phyloP scores from a whole-genome alignment of 2,797 vertebrate genomes.

The Mormyrops boulengeri region DNA sequence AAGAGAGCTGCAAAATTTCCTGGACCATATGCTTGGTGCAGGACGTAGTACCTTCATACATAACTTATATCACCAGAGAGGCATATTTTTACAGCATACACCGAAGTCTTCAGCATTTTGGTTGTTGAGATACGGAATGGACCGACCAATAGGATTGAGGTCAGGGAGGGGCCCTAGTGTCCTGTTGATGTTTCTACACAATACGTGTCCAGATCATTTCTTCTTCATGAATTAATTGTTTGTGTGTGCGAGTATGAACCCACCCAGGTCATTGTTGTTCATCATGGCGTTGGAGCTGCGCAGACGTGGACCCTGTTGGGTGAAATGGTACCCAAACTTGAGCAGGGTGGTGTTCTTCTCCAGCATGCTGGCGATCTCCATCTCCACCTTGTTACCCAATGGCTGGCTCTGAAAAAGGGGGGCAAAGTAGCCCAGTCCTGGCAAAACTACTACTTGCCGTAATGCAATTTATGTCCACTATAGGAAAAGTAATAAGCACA shows the following conservation, averaged over 20 bases:
- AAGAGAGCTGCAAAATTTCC: not conserved
- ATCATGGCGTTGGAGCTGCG: constrained; percentile 95
- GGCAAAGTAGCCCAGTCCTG: too few relatives aligned
- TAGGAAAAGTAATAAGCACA: not conserved
- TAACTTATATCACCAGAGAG: not conserved
- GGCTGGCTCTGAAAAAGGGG: constrained; percentile 77
- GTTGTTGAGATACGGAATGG: not conserved
- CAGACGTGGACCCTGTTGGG: constrained; percentile 92
- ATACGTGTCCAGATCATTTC: not conserved
- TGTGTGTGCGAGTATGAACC: constrained; percentile 37
- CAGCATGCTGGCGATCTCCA: constrained; percentile 96
- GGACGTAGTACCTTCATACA: not conserved
- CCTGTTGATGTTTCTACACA: not conserved
- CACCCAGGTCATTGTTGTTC: constrained; percentile 96
- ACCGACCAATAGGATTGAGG: not conserved
- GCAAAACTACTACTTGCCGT: not conserved
- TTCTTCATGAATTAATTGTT: not conserved
- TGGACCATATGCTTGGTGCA: not conserved
- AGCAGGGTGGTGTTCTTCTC: constrained; percentile 87
- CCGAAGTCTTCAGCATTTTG: not conserved
- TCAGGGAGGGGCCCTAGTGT: not conserved
- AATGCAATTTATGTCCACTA: not conserved
- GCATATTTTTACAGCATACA: not conserved
- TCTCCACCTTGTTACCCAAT: constrained; percentile 95
- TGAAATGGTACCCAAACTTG: constrained; percentile 96